These are phyloP conservation scores for Dasypogon diadema DNA, from an alignment of 2,888 invertebrate species.

Conservation along the genomic window DNA sequence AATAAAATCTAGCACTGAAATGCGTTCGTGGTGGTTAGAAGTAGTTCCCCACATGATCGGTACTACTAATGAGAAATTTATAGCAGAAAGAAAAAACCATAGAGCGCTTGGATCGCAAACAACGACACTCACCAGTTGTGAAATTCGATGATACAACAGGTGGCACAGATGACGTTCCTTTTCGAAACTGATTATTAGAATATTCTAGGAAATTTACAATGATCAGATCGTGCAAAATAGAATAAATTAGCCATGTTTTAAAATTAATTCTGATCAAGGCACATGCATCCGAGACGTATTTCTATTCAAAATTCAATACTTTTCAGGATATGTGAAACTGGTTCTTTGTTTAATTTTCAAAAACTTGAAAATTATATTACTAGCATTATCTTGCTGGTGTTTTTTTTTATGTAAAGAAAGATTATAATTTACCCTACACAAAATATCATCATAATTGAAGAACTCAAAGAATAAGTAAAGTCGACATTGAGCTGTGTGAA, in stretches of 20 bases:
- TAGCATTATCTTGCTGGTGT: too few species aligned
- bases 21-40: neutral
- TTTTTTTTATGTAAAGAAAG: too few species aligned
- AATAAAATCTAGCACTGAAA: neutral
- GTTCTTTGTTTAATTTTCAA: too few species aligned
- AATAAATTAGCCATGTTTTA: neutral
- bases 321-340: too few species aligned
- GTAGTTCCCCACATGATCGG: slow-evolving; percentile 18
- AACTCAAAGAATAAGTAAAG: too few species aligned
- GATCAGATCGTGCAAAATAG: slow-evolving; percentile 1
- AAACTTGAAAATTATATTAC: too few species aligned
- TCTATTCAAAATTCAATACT: too few species aligned
- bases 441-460: too few species aligned
- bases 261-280: too few species aligned
- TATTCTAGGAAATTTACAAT: slow-evolving; percentile 15
- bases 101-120: neutral
- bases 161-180: slow-evolving; percentile 27
- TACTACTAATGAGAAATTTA: slow-evolving; percentile 30
- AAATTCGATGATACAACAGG: slow-evolving; percentile 36
- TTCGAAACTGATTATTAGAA: neutral
- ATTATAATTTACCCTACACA: too few species aligned
- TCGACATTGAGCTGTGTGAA: too few species aligned
- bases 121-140: neutral
- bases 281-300: too few species aligned
- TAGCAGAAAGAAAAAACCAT: slow-evolving; percentile 7